Conservation (phyloP, 2,797 vertebrate genomes). For the Acrocephalus scirpaceus region DNA sequence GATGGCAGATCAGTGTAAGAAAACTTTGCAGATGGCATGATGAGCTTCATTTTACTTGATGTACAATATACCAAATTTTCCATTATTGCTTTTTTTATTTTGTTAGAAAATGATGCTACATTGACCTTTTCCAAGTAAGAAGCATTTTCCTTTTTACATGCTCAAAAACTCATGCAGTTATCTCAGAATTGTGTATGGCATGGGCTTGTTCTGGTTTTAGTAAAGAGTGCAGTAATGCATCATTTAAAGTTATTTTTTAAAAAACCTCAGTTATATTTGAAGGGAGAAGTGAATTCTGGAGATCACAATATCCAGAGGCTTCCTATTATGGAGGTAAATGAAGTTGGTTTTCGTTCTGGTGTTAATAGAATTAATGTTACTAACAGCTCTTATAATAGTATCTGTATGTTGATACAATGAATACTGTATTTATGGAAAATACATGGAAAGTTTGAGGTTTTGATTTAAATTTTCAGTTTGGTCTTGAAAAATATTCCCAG, state of each 20-base stretch:
- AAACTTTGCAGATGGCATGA: not conserved
- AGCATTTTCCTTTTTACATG: not conserved
- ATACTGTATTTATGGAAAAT: not conserved
- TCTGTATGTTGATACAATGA: not conserved
- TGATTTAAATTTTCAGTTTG: constrained; percentile 13
- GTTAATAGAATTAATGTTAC: not conserved
- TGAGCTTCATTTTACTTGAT: not conserved
- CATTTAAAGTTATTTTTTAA: not conserved
- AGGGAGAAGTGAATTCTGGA: not conserved
- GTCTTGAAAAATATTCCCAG: constrained; percentile 51
- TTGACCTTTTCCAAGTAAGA: not conserved
- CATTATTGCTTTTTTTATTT: not conserved
- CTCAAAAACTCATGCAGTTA: not conserved
- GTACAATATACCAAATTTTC: not conserved
- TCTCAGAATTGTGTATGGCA: not conserved
- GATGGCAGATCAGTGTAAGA: not conserved
- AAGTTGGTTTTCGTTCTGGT: not conserved
- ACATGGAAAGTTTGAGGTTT: not conserved
- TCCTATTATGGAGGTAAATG: not conserved
- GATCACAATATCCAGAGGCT: not conserved
- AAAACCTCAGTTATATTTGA: not conserved
- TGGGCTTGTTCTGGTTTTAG: not conserved
- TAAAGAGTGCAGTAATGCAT: not conserved
- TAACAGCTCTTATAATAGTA: not conserved
- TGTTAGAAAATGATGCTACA: not conserved